Percentiles rank a stretch among this genome's conserved stretches.
Evolutionary conservation across 2,113 vertebrate genomes (phyloP).

Genomic region (Pachyramphus minor): DNA sequence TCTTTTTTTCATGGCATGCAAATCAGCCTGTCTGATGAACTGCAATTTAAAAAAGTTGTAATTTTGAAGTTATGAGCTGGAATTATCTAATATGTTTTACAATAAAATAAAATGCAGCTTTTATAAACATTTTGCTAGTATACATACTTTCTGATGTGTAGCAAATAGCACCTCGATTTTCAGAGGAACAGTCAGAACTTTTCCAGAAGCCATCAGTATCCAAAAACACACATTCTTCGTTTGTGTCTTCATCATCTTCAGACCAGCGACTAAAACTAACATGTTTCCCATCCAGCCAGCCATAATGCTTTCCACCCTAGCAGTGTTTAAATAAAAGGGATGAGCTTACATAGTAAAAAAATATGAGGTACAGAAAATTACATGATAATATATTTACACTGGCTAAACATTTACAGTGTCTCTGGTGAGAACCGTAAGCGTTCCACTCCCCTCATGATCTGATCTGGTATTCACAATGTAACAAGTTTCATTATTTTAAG

Average conservation of each 20-base stretch:
- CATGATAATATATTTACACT: background rate
- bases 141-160: slow-evolving; percentile 80
- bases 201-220: slow-evolving; percentile 93
- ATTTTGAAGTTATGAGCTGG: background rate
- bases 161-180: slow-evolving; percentile 85
- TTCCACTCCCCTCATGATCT: background rate
- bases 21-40: background rate
- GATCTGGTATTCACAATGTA: background rate
- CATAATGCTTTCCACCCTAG: slow-evolving; percentile 86
- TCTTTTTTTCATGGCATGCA: background rate
- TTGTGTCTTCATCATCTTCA: slow-evolving; percentile 64
- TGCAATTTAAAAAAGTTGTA: background rate
- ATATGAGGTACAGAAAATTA: background rate
- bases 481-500: background rate
- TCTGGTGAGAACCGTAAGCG: background rate
- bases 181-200: slow-evolving; percentile 79
- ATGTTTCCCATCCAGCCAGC: slow-evolving; percentile 87
- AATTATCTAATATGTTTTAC: background rate
- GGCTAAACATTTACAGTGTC: background rate
- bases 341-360: background rate
- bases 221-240: slow-evolving; percentile 84
- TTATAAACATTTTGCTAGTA: background rate
- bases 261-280: slow-evolving; percentile 88
- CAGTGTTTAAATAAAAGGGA: background rate
- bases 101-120: background rate